Evolutionary conservation across 1,140 invertebrate genomes (phyloP).

Genomic region (Centruroides vittatus): DNA sequence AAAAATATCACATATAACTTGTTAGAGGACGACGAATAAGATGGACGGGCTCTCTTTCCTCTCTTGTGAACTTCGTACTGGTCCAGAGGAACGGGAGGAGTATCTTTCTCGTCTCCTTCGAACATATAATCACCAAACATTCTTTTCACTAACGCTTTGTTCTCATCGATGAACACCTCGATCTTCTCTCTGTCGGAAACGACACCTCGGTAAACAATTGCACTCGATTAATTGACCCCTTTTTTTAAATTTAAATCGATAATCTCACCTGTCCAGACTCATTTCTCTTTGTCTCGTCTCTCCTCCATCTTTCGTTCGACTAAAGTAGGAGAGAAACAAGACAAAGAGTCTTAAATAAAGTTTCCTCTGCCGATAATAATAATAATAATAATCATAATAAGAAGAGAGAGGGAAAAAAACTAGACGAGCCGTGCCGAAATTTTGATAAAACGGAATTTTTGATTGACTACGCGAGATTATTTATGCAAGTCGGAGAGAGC

Average conservation of each 20-base stretch:
- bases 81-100: conserved; percentile 5
- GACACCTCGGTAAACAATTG: no score
- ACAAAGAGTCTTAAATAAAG: neutral
- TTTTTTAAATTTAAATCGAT: neutral
- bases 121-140: conserved; percentile 46
- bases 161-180: conserved; percentile 80
- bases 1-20: conserved; percentile 3
- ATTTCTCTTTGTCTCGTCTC: conserved; percentile 9
- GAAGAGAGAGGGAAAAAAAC: no score
- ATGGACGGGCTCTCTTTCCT: conserved; percentile 12
- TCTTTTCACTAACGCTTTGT: conserved; percentile 76
- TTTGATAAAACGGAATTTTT: no score
- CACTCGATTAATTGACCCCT: no score
- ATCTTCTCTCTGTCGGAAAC: conserved; percentile 54
- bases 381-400: no score
- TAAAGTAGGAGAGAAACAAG: conserved; percentile 3
- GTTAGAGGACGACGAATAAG: conserved; percentile 11
- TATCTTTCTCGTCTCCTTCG: conserved; percentile 12
- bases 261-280: conserved; percentile 11
- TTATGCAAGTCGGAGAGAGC: no score
- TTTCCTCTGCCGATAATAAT: no score
- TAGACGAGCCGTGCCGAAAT: no score
- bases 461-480: no score
- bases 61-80: conserved; percentile 15
- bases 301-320: conserved; percentile 11